phyloP scores from a whole-genome alignment of 2,888 invertebrate species.

The Mechanitis messenoides region DNA sequence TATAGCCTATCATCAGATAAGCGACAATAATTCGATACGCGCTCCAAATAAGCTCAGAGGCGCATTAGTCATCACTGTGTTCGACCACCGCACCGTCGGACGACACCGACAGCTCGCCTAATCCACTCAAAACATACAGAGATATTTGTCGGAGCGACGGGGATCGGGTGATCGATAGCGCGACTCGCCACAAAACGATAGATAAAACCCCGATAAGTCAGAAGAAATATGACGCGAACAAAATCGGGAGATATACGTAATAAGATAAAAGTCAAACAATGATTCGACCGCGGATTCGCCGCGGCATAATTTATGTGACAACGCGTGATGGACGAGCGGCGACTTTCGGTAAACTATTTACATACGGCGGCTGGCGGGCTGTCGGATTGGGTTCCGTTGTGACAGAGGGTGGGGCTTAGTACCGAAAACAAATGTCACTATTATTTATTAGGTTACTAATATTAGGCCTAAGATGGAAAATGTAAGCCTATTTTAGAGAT shows the following conservation, averaged over 20 bases:
- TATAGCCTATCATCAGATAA: conserved; percentile 66
- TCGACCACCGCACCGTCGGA: conserved; percentile 39
- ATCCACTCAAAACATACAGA: conserved; percentile 75
- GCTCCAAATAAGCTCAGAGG: conserved; percentile 65
- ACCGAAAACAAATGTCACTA: conserved; percentile 76
- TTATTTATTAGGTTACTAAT: conserved; percentile 74
- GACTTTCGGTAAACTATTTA: conserved; percentile 77
- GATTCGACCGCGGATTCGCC: conserved; percentile 77
- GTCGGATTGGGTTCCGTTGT: conserved; percentile 74
- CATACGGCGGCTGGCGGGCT: conserved; percentile 71
- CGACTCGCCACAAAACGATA: conserved; percentile 74
- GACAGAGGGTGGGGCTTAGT: conserved; percentile 75
- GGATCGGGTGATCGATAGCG: conserved; percentile 72
- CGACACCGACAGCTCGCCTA: conserved; percentile 61
- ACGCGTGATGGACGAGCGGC: conserved; percentile 76
- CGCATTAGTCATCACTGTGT: conserved; percentile 64
- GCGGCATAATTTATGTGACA: conserved; percentile 78
- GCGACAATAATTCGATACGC: conserved; percentile 67
- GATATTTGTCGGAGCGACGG: conserved; percentile 69
- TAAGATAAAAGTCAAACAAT: conserved; percentile 78
- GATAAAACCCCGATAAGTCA: conserved; percentile 75
- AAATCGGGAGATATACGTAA: conserved; percentile 77
- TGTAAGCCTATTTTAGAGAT: conserved; percentile 17
- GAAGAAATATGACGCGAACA: conserved; percentile 77
- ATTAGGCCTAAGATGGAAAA: conserved; percentile 67